phyloP scores from a whole-genome alignment of 2,888 invertebrate species.

The Cosmopolites sordidus region DNA sequence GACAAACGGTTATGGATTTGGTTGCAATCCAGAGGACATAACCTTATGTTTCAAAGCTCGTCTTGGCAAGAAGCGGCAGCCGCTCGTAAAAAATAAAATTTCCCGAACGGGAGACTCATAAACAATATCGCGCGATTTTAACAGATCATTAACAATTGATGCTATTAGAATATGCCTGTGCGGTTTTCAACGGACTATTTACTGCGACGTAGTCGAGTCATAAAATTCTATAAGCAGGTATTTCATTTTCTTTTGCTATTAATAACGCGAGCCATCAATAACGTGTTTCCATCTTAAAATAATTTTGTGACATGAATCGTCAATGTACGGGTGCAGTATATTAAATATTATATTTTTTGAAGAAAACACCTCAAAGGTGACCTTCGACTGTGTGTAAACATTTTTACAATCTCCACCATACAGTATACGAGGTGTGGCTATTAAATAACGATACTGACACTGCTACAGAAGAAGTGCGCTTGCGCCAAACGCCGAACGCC shows the following conservation, averaged over 20 bases:
- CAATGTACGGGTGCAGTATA: no score
- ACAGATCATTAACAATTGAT: conserved; percentile 13
- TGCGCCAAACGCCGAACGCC: no score
- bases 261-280: neutral
- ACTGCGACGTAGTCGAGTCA: conserved; percentile 2
- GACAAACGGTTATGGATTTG: conserved; percentile 51
- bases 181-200: conserved; percentile 13
- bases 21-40: conserved; percentile 50
- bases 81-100: conserved; percentile 2
- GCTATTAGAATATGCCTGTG: conserved; percentile 9
- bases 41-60: conserved; percentile 44
- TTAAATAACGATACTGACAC: no score
- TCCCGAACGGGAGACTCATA: conserved; percentile 5
- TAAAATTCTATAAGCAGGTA: conserved; percentile 15
- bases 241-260: conserved; percentile 22
- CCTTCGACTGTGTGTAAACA: no score
- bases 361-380: no score
- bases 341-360: no score
- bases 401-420: no score
- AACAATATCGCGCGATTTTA: conserved; percentile 11
- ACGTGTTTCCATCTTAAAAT: neutral
- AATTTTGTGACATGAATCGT: neutral
- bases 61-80: conserved; percentile 8
- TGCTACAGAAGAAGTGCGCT: no score
- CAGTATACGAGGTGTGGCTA: no score